Conservation (phyloP, 1,140 invertebrate species). For the Drosophila persimilis region DNA sequence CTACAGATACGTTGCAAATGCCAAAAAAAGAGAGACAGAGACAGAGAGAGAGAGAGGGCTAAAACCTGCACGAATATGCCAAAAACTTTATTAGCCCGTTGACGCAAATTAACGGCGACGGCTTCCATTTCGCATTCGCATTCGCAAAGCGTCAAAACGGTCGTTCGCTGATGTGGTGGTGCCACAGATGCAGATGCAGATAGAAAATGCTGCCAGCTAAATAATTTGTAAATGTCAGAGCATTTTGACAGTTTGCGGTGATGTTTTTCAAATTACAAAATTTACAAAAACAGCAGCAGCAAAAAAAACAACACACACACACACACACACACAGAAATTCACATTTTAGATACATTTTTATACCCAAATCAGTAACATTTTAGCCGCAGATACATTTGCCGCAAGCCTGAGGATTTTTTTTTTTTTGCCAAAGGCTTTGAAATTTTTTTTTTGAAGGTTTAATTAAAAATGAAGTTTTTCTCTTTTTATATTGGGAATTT, state of each 20-base stretch:
- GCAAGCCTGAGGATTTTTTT: slow-evolving; percentile 18
- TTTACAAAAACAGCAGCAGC: slow-evolving; percentile 38
- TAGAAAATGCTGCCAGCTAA: slow-evolving; percentile 65
- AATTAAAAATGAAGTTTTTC: slow-evolving; percentile 30
- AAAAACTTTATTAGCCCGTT: slow-evolving; percentile 81
- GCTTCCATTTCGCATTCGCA: slow-evolving; percentile 78
- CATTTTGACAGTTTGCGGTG: slow-evolving; percentile 81
- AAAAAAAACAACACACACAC: slow-evolving; percentile 33
- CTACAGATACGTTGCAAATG: slow-evolving; percentile 42
- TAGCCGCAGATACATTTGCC: too few relatives aligned
- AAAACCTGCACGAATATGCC: slow-evolving; percentile 60
- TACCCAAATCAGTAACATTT: too few relatives aligned
- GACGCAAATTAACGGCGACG: slow-evolving; percentile 80
- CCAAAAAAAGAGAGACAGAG: slow-evolving; percentile 11
- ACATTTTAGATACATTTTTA: too few relatives aligned
- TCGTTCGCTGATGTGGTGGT: slow-evolving; percentile 41
- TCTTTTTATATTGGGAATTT: background rate
- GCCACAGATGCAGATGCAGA: slow-evolving; percentile 18
- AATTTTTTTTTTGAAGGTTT: background rate
- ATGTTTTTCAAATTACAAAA: slow-evolving; percentile 81
- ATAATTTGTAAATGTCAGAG: slow-evolving; percentile 82
- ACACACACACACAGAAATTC: slow-evolving; percentile 11
- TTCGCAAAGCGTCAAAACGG: slow-evolving; percentile 66
- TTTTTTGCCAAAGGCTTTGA: background rate
- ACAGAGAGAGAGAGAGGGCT: slow-evolving; percentile 37